phyloP scores from a whole-genome alignment of 2,797 vertebrate genomes.

The Pangasius mekongensis region DNA sequence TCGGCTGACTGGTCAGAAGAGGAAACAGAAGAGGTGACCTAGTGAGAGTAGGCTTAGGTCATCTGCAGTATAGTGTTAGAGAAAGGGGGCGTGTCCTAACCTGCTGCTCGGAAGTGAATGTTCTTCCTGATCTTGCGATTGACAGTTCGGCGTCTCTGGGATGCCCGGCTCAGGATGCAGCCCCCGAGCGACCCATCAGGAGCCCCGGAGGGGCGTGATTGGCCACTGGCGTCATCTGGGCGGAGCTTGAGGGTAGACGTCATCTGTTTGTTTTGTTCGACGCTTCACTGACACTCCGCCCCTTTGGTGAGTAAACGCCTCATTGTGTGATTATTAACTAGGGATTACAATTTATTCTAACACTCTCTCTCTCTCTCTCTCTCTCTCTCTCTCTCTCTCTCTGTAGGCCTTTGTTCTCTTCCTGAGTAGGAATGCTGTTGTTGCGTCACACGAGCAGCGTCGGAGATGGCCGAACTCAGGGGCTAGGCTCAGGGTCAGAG shows the following conservation, averaged over 20 bases:
- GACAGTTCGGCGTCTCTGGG: conserved; percentile 58
- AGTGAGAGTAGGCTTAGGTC: not conserved
- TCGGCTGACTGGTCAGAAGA: not conserved
- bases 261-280: conserved; percentile 54
- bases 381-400: not conserved
- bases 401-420: conserved; percentile 51
- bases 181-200: conserved; percentile 62
- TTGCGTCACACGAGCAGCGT: conserved; percentile 68
- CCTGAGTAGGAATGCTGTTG: conserved; percentile 71
- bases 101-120: not conserved
- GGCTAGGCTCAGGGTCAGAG: conserved; percentile 66
- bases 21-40: not conserved
- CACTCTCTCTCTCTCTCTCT: not conserved
- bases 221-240: conserved; percentile 67
- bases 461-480: conserved; percentile 73
- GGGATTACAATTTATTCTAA: not conserved
- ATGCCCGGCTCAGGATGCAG: conserved; percentile 76
- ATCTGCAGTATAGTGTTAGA: not conserved
- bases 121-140: conserved; percentile 19
- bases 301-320: conserved; percentile 44
- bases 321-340: not conserved
- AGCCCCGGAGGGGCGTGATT: conserved; percentile 69
- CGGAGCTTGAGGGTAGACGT: conserved; percentile 65
- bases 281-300: conserved; percentile 71
- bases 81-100: not conserved